Evolutionary conservation across 2,113 vertebrate genomes (phyloP).

Genomic region (Talpa occidentalis): DNA sequence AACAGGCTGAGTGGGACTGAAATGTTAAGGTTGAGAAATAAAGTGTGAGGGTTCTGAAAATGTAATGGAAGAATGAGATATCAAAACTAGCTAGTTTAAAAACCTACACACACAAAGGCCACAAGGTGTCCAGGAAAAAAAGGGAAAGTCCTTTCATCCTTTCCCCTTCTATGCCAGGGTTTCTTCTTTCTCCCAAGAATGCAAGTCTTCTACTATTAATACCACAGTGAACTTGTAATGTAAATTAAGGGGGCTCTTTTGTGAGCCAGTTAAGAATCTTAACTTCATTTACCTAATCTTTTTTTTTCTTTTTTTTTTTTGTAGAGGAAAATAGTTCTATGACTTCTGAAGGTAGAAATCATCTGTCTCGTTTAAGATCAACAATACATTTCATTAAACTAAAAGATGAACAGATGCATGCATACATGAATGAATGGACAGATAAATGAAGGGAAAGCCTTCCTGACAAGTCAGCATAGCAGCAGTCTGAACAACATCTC

Average conservation of each 20-base stretch:
- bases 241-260: not conserved
- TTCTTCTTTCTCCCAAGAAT: not conserved
- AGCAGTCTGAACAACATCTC: not conserved
- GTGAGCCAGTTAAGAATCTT: not conserved
- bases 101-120: not conserved
- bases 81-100: not conserved
- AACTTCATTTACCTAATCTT: not conserved
- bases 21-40: not conserved
- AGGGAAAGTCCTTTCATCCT: not conserved
- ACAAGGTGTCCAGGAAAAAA: not conserved
- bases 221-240: not conserved
- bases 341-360: not conserved
- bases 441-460: not conserved
- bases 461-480: not conserved
- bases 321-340: not conserved
- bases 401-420: not conserved
- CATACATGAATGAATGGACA: not conserved
- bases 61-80: not conserved
- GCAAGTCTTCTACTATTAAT: not conserved
- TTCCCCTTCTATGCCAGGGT: not conserved
- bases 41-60: not conserved
- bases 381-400: not conserved
- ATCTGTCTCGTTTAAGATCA: not conserved
- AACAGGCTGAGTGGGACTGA: not conserved
- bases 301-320: not conserved